Conservation (phyloP, 1,140 invertebrate genomes). For the Apolygus lucorum region DNA sequence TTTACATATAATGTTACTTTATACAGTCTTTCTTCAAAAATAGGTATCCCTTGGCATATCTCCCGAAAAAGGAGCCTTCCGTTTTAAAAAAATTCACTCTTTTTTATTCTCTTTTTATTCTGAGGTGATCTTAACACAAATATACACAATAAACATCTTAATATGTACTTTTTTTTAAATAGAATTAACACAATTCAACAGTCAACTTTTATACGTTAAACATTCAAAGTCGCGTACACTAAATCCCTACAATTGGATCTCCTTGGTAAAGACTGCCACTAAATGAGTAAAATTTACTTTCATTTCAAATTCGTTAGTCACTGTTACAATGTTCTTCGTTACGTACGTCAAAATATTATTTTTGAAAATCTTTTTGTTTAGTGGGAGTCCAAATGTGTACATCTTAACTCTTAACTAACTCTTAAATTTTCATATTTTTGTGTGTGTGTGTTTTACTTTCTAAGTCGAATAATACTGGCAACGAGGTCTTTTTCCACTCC, state of each 20-base stretch:
- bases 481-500: not conserved
- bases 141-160: constrained; percentile 23
- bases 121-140: constrained; percentile 22
- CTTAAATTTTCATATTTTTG: not conserved
- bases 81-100: not conserved
- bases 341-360: too few species aligned
- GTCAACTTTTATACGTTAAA: constrained; percentile 22
- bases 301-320: not conserved
- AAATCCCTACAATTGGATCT: constrained; percentile 15
- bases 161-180: constrained; percentile 15
- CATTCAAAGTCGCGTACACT: constrained; percentile 6
- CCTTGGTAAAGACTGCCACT: not conserved
- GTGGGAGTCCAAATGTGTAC: not conserved
- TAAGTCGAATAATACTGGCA: not conserved
- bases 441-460: not conserved
- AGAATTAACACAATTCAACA: constrained; percentile 25
- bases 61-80: not conserved
- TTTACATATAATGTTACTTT: constrained; percentile 22
- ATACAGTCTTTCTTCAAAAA: constrained; percentile 31
- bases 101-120: constrained; percentile 14
- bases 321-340: too few species aligned
- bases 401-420: not conserved
- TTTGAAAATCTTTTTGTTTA: not conserved
- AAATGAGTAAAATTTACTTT: not conserved
- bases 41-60: constrained; percentile 22